Base-by-base conservation (phyloP, 35 echinoderm and acorn worm species). In the Apostichopus japonicus region DNA sequence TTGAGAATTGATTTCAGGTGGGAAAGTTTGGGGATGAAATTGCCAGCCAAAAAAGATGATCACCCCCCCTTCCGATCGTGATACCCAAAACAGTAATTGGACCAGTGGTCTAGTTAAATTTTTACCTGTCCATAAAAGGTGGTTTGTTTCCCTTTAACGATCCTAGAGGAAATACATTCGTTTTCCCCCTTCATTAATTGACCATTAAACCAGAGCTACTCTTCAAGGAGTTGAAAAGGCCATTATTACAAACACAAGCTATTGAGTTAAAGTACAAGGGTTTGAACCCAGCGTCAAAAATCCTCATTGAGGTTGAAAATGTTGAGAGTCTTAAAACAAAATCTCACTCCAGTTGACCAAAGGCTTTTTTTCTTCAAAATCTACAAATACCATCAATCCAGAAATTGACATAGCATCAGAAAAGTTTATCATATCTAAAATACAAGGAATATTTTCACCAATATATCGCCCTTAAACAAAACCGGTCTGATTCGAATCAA, bases 201-300 rank as follows among this genome's bases (percentile, higher is more conserved):
- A 81, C 79, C 0, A 51, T 54, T 81, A 81, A 81, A 17, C 44
- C 79, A 1, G 79, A 81, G 14, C 79, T 81, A 81, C 79, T n/a
- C 17, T 53, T 81, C 27, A n/a, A 78, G 24, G 16, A 81, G 23
- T 5, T 54, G 17, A 81, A 53, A 80, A 44, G 51, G 5, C 84
- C 84, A 87, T 87, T 87, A 62, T 87, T 80, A 80, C 79, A 53
- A 4, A 80, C 79, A 80, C 79, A 80, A 33, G 79, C 79, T 33
- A 4, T 33, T 80, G 79, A 80, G 79, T 80, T 80, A 53, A 11
- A 6, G 53, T 80, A 87, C n/a, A 55, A 87, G 61, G 10, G 21
- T 62, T 1, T 55, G 56, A 87, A 87, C 84, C 84, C 84, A 87
- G 16, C 61, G 84, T 23, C 17, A 22, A 61, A 87, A 87, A 15